Percentiles rank a stretch among this genome's conserved stretches.
These are phyloP conservation scores for Torymus tubicola DNA, from an alignment of 2,888 invertebrate genomes.

Conservation along the genomic window DNA sequence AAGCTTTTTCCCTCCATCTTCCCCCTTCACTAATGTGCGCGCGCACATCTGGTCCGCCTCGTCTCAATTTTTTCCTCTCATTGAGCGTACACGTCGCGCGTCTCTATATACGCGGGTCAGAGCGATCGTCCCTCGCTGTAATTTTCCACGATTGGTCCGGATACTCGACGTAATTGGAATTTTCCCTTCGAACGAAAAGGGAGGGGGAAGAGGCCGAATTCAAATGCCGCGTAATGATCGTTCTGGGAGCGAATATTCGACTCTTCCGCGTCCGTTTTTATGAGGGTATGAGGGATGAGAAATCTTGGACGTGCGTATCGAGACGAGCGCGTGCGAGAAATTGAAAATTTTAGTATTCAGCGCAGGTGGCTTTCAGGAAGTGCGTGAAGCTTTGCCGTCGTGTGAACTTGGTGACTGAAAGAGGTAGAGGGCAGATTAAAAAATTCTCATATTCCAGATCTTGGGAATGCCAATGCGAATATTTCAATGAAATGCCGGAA, in stretches of 20 bases:
- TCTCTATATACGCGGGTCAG: no score
- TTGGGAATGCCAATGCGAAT: conserved; percentile 10
- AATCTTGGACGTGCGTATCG: background rate
- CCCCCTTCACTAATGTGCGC: no score
- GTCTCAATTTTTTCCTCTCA: no score
- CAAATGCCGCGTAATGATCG: background rate
- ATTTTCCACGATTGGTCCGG: conserved; percentile 38
- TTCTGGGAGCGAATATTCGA: conserved; percentile 2
- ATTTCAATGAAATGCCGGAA: conserved; percentile 29
- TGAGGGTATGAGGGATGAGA: no score
- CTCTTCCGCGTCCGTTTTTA: no score
- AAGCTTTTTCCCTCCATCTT: no score
- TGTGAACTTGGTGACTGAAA: no score
- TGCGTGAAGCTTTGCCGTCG: background rate
- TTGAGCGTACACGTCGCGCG: no score
- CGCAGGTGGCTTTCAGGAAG: background rate
- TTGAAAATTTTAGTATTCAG: conserved; percentile 36
- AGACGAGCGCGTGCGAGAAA: background rate
- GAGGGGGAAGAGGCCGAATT: background rate
- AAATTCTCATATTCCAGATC: background rate
- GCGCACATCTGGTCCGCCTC: no score
- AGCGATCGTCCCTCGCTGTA: background rate
- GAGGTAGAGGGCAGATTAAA: background rate
- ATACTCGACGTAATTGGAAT: conserved; percentile 50
- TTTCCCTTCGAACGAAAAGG: conserved; percentile 4